These are phyloP conservation scores for Cantharis flavilabris DNA, from an alignment of 2,888 invertebrate species.

Conservation along the genomic window DNA sequence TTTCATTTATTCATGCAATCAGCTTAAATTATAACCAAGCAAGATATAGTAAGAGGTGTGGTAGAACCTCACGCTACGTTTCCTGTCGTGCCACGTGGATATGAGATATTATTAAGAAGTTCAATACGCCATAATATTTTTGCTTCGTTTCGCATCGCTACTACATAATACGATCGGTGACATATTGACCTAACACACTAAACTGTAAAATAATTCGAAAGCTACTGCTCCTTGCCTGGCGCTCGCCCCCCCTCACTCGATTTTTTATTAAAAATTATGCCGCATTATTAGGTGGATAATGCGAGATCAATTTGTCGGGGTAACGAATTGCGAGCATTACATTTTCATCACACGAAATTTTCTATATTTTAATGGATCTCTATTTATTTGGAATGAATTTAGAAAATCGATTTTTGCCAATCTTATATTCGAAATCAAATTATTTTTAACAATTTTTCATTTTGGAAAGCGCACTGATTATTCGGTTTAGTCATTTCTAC, in stretches of 20 bases:
- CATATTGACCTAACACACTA: conserved; percentile 42
- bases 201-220: conserved; percentile 10
- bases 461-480: background rate
- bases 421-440: background rate
- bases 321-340: background rate
- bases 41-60: conserved; percentile 30
- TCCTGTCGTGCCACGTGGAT: conserved; percentile 32
- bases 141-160: conserved; percentile 17
- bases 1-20: conserved; percentile 18
- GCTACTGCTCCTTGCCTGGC: background rate
- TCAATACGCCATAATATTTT: conserved; percentile 22
- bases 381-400: background rate
- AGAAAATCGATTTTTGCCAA: background rate
- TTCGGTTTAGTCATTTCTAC: background rate
- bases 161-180: conserved; percentile 26
- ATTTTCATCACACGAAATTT: background rate
- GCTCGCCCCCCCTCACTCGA: background rate
- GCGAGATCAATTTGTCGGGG: background rate
- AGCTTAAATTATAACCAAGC: conserved; percentile 23
- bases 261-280: background rate
- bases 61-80: conserved; percentile 30
- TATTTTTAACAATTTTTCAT: background rate
- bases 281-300: background rate
- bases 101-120: conserved; percentile 13
- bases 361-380: background rate